Conservation (phyloP, 2,888 invertebrate genomes). For the Galeopsomyia nigrocyanea region DNA sequence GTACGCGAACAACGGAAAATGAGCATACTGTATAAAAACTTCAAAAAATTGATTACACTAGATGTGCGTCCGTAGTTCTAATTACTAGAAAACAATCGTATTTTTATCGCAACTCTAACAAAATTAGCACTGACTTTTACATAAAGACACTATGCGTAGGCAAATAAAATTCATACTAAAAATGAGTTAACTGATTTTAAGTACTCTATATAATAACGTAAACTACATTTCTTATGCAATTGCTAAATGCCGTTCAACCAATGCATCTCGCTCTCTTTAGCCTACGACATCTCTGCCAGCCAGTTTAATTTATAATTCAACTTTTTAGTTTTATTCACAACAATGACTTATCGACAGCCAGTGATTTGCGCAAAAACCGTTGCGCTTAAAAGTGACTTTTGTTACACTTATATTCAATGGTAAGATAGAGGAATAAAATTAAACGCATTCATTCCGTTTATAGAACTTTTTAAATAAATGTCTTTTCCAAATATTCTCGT, state of each 20-base stretch:
- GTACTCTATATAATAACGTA: slow-evolving; percentile 33
- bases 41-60: slow-evolving; percentile 13
- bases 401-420: slow-evolving; percentile 39
- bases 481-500: slow-evolving; percentile 51
- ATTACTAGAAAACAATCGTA: background rate
- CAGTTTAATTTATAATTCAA: slow-evolving; percentile 56
- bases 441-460: slow-evolving; percentile 51
- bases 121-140: too few species aligned
- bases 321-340: slow-evolving; percentile 58
- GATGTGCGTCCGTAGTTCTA: slow-evolving; percentile 34
- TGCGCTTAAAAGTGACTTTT: slow-evolving; percentile 26
- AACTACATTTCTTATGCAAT: slow-evolving; percentile 26
- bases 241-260: slow-evolving; percentile 39
- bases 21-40: slow-evolving; percentile 26
- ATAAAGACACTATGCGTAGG: background rate
- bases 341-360: slow-evolving; percentile 57
- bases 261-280: slow-evolving; percentile 54
- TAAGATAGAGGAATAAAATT: slow-evolving; percentile 45
- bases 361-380: slow-evolving; percentile 32
- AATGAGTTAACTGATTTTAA: slow-evolving; percentile 31
- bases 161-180: slow-evolving; percentile 34
- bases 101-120: too few species aligned
- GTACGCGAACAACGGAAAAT: slow-evolving; percentile 20
- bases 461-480: slow-evolving; percentile 56
- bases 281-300: slow-evolving; percentile 54